Evolutionary conservation across 2,797 vertebrate species (phyloP).

Genomic region (Otolemur crassicaudatus): DNA sequence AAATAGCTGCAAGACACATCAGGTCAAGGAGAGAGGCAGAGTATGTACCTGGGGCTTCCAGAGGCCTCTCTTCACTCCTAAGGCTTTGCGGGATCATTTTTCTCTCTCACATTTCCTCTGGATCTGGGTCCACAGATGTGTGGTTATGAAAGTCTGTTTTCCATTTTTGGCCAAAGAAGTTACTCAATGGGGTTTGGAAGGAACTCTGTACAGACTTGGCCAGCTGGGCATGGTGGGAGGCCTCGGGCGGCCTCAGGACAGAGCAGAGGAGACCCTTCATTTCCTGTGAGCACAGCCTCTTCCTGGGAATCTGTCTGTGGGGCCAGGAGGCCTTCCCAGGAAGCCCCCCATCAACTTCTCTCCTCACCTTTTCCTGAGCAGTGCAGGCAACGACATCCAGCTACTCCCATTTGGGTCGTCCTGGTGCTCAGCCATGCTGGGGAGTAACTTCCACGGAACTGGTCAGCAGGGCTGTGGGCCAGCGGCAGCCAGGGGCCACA

Average conservation of each 20-base stretch:
- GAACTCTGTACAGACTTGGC: background rate
- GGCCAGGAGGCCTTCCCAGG: background rate
- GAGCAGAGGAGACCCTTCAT: background rate
- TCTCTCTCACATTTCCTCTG: background rate
- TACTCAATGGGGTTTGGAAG: background rate
- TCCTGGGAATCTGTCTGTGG: background rate
- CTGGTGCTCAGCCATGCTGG: background rate
- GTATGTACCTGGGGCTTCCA: background rate
- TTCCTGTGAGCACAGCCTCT: background rate
- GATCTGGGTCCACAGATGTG: background rate
- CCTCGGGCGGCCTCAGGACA: background rate
- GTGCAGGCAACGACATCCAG: background rate
- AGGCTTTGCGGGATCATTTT: background rate
- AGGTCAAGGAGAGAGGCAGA: background rate
- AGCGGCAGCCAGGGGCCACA: background rate
- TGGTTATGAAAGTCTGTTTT: constrained; percentile 33
- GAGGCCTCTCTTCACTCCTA: background rate
- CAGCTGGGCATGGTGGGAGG: background rate
- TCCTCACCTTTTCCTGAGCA: rapidly evolving
- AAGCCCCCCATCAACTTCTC: background rate
- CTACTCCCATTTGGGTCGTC: background rate
- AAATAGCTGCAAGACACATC: background rate
- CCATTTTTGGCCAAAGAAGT: background rate
- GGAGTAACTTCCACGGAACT: background rate
- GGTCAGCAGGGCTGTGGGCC: rapidly evolving